These are phyloP conservation scores for Ips nitidus DNA, from an alignment of 1,140 invertebrate species.

Conservation along the genomic window DNA sequence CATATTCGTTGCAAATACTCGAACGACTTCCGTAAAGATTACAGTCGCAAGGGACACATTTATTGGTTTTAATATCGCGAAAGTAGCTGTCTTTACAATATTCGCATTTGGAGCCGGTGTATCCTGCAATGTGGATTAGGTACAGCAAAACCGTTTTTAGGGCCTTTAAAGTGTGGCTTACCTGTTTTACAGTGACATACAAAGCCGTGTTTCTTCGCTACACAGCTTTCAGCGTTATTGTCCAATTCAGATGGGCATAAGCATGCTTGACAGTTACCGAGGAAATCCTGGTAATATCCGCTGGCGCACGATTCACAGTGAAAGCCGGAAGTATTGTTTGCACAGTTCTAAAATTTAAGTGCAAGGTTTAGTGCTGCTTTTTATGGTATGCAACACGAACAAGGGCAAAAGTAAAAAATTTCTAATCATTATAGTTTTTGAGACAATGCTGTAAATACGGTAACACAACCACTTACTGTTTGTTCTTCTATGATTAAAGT, in stretches of 20 bases:
- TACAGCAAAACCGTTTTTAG: neutral
- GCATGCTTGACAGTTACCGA: constrained; percentile 75
- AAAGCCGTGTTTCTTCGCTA: constrained; percentile 58
- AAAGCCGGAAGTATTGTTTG: constrained; percentile 74
- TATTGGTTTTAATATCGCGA: constrained; percentile 15
- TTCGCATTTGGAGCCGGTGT: constrained; percentile 66
- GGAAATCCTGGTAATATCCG: constrained; percentile 79
- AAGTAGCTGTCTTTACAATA: constrained; percentile 77
- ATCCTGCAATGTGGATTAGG: constrained; percentile 55
- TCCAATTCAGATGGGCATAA: constrained; percentile 76
- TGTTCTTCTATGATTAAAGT: no score
- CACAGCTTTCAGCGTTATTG: constrained; percentile 74
- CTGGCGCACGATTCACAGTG: constrained; percentile 77
- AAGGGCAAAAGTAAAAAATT: no score
- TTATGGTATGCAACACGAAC: no score
- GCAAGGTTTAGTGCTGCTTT: no score
- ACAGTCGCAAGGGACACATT: constrained; percentile 68
- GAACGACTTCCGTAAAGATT: constrained; percentile 73
- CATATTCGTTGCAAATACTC: constrained; percentile 75
- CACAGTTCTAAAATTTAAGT: constrained; percentile 69
- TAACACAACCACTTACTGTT: no score
- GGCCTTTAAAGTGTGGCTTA: constrained; percentile 37
- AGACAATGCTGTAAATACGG: no score
- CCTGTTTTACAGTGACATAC: constrained; percentile 71
- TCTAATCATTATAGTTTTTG: no score